phyloP scores from a whole-genome alignment of 1,140 invertebrate species.

The Diprion similis region DNA sequence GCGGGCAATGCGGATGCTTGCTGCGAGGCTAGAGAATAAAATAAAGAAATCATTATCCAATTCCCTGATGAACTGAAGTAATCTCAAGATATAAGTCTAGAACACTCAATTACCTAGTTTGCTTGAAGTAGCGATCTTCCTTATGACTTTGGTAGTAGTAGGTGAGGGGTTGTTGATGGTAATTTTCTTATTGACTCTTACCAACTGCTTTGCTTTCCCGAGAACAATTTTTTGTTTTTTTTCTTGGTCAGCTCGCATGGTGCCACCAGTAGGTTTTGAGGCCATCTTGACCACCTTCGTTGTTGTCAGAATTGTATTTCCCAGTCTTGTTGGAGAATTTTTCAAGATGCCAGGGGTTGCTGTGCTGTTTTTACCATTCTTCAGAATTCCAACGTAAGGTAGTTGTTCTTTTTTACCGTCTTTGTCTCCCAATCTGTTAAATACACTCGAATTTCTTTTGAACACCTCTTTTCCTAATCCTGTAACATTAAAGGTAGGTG shows the following conservation, averaged over 20 bases:
- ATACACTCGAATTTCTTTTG: conserved; percentile 53
- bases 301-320: conserved; percentile 38
- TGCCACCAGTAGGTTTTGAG: conserved; percentile 41
- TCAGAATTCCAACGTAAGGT: conserved; percentile 36
- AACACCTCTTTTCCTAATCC: conserved; percentile 51
- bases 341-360: conserved; percentile 49
- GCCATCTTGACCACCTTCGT: conserved; percentile 27
- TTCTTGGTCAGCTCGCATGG: conserved; percentile 60
- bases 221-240: conserved; percentile 42
- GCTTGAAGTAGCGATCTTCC: conserved; percentile 34
- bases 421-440: conserved; percentile 56
- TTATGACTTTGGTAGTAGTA: conserved; percentile 22
- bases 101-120: conserved; percentile 49
- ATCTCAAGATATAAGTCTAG: conserved; percentile 12
- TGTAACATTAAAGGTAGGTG: conserved; percentile 53
- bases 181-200: conserved; percentile 42
- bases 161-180: conserved; percentile 28
- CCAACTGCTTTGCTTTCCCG: conserved; percentile 39
- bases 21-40: conserved; percentile 51
- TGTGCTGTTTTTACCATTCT: conserved; percentile 41
- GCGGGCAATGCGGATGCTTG: conserved; percentile 46
- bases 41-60: neutral
- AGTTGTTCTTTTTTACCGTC: conserved; percentile 46
- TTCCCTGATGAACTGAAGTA: neutral
- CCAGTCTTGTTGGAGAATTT: conserved; percentile 25